These are phyloP conservation scores for Nasonia oneida DNA, from an alignment of 2,888 invertebrate genomes.

Conservation along the genomic window DNA sequence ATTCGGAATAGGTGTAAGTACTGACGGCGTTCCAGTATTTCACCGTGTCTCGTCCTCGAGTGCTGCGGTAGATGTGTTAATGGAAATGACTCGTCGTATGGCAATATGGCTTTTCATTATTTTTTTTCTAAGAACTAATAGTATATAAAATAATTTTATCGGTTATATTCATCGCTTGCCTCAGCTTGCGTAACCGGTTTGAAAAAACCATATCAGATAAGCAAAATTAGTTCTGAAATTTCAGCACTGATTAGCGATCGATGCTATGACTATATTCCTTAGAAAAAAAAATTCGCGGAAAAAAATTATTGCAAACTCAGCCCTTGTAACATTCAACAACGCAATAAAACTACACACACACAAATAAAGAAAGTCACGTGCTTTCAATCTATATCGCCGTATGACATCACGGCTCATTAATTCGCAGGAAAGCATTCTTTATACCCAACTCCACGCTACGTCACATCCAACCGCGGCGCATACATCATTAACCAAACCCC, in stretches of 20 bases:
- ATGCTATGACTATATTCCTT: background rate
- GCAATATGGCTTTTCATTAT: too few relatives aligned
- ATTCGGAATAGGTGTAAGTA: background rate
- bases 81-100: background rate
- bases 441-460: background rate
- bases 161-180: background rate
- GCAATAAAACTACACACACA: background rate
- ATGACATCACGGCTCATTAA: constrained; percentile 10
- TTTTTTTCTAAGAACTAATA: too few relatives aligned
- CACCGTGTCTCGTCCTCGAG: background rate
- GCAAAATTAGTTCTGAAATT: background rate
- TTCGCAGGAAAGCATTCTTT: constrained; percentile 12
- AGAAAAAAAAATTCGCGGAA: background rate
- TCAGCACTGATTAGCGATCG: background rate
- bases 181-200: background rate
- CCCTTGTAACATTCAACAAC: background rate
- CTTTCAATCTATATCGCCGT: background rate
- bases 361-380: background rate
- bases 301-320: background rate
- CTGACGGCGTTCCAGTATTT: background rate
- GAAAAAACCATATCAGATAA: background rate
- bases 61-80: background rate
- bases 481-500: background rate
- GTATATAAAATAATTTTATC: too few relatives aligned
- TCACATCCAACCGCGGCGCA: background rate